Base-by-base conservation (phyloP, 2,888 invertebrate genomes). In the Pammene aurita region DNA sequence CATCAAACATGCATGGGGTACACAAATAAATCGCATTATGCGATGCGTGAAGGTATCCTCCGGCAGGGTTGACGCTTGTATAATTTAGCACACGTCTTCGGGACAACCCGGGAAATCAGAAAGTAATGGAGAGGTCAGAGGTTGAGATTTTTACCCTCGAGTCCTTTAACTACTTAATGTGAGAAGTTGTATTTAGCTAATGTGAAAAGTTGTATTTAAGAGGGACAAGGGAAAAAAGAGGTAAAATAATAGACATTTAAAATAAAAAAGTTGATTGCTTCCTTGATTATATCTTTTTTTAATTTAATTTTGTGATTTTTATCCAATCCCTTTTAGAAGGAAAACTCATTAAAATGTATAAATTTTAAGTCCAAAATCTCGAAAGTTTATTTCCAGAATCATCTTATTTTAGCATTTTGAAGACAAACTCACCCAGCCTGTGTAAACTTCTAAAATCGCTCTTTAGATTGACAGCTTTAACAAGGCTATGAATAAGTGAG, bases 1-100 rank as follows among this genome's bases (percentile, higher is more conserved):
- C 80, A 86, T 86, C 78, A 84, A 84, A 84, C 75, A 86, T 87
- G 82, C 79, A 87, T 78, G 77, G 76, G 75, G 75, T 80, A 81
- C 78, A 80, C 82, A 84, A 84, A 87, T 86, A 88, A 87, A 87
- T 87, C 84, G 83, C 80, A 83, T 86, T 85, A 84, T 73, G 77
- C 79, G 73, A 70, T 77, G 79, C n/a, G n/a, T 73, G 78, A 76
- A 79, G 75, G 76, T 76, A 75, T 78, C 78, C 77, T 72, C 70
- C 74, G 26, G 41, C 57, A 71, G 68, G 66, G 67, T 56, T 67
- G 72, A 14, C 64, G 16, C 46, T 42, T 14, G 14, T 35, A 26
- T 26, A 52, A 6, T 26, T 26, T 26, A 26, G 18, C 18, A 48
- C 48, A 52, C 26, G 50, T 44, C 13, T 13, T 44, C 26, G 26